Evolutionary conservation across 2,888 invertebrate genomes (phyloP).

Genomic region (Pantelozetes paolii): DNA sequence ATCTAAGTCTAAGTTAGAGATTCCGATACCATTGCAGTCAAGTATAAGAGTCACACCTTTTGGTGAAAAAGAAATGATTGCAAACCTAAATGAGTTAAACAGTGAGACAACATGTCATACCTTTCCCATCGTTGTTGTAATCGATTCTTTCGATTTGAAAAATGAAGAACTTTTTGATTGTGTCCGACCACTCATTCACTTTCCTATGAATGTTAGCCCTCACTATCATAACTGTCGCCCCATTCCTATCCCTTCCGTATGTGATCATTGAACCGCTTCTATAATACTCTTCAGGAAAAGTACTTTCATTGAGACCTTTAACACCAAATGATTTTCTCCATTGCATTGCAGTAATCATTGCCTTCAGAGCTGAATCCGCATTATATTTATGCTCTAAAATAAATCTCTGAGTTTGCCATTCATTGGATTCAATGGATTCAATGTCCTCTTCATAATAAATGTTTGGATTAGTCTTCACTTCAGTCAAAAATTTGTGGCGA

Average conservation of each 20-base stretch:
- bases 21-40: slow-evolving; percentile 35
- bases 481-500: slow-evolving; percentile 33
- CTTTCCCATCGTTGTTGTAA: slow-evolving; percentile 37
- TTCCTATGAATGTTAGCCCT: slow-evolving; percentile 40
- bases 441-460: slow-evolving; percentile 36
- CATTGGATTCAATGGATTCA: slow-evolving; percentile 34
- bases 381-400: slow-evolving; percentile 34
- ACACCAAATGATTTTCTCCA: slow-evolving; percentile 39
- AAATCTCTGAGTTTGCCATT: slow-evolving; percentile 42
- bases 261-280: slow-evolving; percentile 39
- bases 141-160: slow-evolving; percentile 39
- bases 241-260: slow-evolving; percentile 38
- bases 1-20: slow-evolving; percentile 36
- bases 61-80: no score
- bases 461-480: slow-evolving; percentile 28
- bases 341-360: slow-evolving; percentile 22
- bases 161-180: slow-evolving; percentile 38
- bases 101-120: no score
- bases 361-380: slow-evolving; percentile 33
- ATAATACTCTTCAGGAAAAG: slow-evolving; percentile 42
- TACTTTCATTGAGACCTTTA: background rate
- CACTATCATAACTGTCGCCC: slow-evolving; percentile 21
- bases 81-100: no score
- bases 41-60: slow-evolving; percentile 38
- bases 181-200: slow-evolving; percentile 35